Evolutionary conservation across 1,140 invertebrate genomes (phyloP).

Genomic region (Gryon sp.): DNA sequence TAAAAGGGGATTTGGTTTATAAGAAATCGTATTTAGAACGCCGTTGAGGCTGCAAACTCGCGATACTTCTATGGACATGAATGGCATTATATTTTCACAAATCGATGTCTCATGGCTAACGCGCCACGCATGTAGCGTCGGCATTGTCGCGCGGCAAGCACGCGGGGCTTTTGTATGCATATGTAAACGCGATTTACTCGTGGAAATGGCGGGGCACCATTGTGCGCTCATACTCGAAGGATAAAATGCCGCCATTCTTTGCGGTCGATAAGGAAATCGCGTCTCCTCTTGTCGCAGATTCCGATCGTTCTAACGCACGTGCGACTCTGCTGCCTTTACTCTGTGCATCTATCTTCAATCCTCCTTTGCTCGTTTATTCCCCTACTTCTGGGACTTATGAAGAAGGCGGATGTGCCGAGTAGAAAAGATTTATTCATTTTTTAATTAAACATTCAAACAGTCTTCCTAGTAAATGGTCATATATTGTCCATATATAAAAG

Average conservation of each 20-base stretch:
- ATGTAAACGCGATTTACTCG: conserved; percentile 72
- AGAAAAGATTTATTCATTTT: conserved; percentile 1
- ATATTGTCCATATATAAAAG: too few relatives aligned
- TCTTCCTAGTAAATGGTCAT: too few relatives aligned
- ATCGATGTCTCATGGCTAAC: conserved; percentile 63
- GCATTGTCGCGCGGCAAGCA: conserved; percentile 65
- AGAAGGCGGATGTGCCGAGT: conserved; percentile 1
- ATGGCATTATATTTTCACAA: conserved; percentile 69
- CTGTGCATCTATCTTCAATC: conserved; percentile 40
- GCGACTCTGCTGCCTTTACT: conserved; percentile 9
- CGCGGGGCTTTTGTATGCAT: conserved; percentile 71
- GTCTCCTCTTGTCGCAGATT: conserved; percentile 48
- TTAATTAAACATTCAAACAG: background rate
- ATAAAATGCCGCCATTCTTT: conserved; percentile 62
- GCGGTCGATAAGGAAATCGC: conserved; percentile 61
- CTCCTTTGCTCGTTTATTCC: conserved; percentile 18
- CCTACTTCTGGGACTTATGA: background rate
- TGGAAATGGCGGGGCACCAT: conserved; percentile 67
- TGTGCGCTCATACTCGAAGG: conserved; percentile 60
- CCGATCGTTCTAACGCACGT: conserved; percentile 46
- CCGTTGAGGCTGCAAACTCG: conserved; percentile 47
- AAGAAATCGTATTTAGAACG: conserved; percentile 58
- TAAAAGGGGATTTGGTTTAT: conserved; percentile 45
- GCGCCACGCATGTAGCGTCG: conserved; percentile 53
- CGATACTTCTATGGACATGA: conserved; percentile 70